These are phyloP conservation scores for Standfussiana lucernea DNA, from an alignment of 2,888 invertebrate genomes.

Conservation along the genomic window DNA sequence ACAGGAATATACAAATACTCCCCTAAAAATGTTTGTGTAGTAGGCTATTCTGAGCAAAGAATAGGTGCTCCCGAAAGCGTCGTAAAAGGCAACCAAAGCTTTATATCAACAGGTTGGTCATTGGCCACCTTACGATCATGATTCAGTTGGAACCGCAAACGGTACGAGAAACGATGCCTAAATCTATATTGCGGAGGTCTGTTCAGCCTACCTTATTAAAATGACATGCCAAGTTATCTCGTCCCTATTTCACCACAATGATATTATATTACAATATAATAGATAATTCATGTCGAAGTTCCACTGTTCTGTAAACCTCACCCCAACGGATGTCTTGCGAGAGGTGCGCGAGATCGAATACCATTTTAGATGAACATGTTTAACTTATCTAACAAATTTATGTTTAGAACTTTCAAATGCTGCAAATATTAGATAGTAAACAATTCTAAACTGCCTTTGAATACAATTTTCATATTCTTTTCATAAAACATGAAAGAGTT, in stretches of 20 bases:
- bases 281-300: slow-evolving; percentile 34
- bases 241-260: neutral
- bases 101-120: slow-evolving; percentile 41
- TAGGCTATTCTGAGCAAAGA: slow-evolving; percentile 10
- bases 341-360: slow-evolving; percentile 30
- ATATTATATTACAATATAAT: slow-evolving; percentile 25
- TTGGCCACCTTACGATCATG: slow-evolving; percentile 15
- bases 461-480: slow-evolving; percentile 27
- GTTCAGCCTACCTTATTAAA: slow-evolving; percentile 15
- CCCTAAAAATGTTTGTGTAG: slow-evolving; percentile 11
- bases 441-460: slow-evolving; percentile 10
- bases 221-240: slow-evolving; percentile 7
- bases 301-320: slow-evolving; percentile 9
- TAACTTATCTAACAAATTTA: slow-evolving; percentile 19
- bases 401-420: slow-evolving; percentile 17
- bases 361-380: slow-evolving; percentile 19
- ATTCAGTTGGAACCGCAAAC: neutral
- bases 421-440: slow-evolving; percentile 13
- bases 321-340: slow-evolving; percentile 15
- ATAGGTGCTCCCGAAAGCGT: neutral
- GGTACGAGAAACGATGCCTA: slow-evolving; percentile 2
- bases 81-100: slow-evolving; percentile 29
- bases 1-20: slow-evolving; percentile 8
- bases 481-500: slow-evolving; percentile 43
- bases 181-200: neutral